phyloP scores from a whole-genome alignment of 2,797 vertebrate species.

The Falco berigora region DNA sequence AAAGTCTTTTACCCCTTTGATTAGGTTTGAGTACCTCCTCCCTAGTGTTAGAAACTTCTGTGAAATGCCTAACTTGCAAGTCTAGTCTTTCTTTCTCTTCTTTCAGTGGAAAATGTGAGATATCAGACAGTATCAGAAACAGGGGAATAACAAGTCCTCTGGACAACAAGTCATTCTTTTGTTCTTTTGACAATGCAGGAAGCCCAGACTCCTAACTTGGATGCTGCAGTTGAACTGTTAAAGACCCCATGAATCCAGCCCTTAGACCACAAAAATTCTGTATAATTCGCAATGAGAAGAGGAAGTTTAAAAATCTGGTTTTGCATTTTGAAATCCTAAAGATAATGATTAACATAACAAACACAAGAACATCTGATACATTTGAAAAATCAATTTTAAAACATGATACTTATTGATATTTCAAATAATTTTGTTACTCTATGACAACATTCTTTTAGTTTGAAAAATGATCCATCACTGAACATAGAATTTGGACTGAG shows the following conservation, averaged over 20 bases:
- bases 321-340: background rate
- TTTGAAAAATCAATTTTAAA: background rate
- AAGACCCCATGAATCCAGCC: background rate
- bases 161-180: background rate
- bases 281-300: background rate
- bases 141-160: background rate
- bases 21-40: background rate
- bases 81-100: background rate
- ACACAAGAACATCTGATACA: background rate
- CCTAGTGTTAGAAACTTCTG: background rate
- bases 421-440: background rate
- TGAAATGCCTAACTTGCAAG: background rate
- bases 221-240: background rate
- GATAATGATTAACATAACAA: background rate
- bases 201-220: background rate
- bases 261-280: background rate
- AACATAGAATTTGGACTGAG: background rate
- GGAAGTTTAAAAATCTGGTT: background rate
- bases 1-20: background rate
- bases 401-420: background rate
- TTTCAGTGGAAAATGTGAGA: background rate
- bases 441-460: background rate
- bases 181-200: background rate
- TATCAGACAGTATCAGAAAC: background rate
- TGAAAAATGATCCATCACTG: background rate